Evolutionary conservation across 1,140 invertebrate genomes (phyloP).

Genomic region (Panulirus ornatus): DNA sequence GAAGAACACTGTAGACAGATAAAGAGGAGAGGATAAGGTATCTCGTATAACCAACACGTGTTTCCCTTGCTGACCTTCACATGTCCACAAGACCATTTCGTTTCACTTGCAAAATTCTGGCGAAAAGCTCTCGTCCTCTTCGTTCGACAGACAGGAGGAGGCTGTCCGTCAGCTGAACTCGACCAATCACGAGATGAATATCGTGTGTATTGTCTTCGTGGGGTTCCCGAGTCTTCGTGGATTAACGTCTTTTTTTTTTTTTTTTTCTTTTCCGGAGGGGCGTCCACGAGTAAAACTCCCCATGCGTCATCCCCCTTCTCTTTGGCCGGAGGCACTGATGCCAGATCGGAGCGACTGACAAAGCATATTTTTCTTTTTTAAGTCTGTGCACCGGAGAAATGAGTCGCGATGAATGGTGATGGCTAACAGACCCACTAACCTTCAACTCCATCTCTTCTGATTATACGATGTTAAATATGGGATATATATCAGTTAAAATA

Average conservation of each 20-base stretch:
- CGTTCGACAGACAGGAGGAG: background rate
- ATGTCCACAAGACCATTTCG: background rate
- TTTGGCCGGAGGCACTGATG: slow-evolving; percentile 40
- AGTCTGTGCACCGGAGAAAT: background rate
- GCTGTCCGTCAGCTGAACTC: slow-evolving; percentile 19
- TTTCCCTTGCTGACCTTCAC: background rate
- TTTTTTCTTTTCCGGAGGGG: too few relatives aligned
- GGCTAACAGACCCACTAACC: too few relatives aligned
- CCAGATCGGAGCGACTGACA: slow-evolving; percentile 39
- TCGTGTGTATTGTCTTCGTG: slow-evolving; percentile 57
- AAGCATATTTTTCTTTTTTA: too few relatives aligned
- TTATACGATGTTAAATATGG: background rate
- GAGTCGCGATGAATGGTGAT: background rate
- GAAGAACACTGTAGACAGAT: too few relatives aligned
- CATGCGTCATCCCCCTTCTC: slow-evolving; percentile 46
- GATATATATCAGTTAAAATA: background rate
- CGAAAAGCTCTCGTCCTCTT: too few relatives aligned
- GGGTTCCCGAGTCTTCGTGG: slow-evolving; percentile 30
- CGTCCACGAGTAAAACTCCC: slow-evolving; percentile 41
- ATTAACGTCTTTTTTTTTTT: slow-evolving; percentile 68
- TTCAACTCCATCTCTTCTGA: background rate
- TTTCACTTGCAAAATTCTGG: background rate
- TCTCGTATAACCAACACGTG: background rate
- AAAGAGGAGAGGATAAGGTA: background rate
- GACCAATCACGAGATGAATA: slow-evolving; percentile 54